Percentiles rank a stretch among this genome's conserved stretches.
Conservation (phyloP, 1,140 invertebrate species). For the Sitodiplosis mosellana region DNA sequence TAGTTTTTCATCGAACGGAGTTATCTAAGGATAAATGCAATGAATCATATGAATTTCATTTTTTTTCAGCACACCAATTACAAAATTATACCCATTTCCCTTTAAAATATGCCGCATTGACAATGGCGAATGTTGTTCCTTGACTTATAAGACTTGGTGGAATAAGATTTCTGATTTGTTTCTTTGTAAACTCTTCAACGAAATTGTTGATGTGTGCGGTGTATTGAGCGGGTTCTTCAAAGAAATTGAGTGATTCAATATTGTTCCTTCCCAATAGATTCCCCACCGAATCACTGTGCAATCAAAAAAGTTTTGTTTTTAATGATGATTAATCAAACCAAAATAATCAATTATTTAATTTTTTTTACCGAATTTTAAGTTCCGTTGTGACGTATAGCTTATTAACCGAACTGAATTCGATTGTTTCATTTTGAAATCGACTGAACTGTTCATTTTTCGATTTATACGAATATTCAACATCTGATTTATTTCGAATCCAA, state of each 20-base stretch:
- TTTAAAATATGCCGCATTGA: slow-evolving; percentile 85
- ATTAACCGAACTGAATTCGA: no score
- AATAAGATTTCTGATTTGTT: slow-evolving; percentile 61
- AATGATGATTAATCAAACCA: no score
- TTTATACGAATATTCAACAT: slow-evolving; percentile 40
- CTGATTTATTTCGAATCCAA: slow-evolving; percentile 36
- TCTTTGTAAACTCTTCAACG: slow-evolving; percentile 56
- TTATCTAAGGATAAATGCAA: slow-evolving; percentile 16
- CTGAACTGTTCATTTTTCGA: no score
- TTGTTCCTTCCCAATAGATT: no score
- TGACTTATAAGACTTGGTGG: slow-evolving; percentile 35
- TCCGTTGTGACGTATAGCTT: no score
- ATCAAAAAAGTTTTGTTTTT: no score
- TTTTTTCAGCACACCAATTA: no score
- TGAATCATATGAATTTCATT: no score
- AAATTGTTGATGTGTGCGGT: slow-evolving; percentile 56
- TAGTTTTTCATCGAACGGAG: slow-evolving; percentile 52
- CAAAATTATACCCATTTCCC: slow-evolving; percentile 41
- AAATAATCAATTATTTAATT: no score
- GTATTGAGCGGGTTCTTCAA: slow-evolving; percentile 32
- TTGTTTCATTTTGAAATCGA: no score
- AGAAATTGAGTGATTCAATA: slow-evolving; percentile 35
- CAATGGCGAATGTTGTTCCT: slow-evolving; percentile 52
- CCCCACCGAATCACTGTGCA: no score
- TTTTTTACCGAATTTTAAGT: no score